Base-by-base conservation (phyloP, 1,140 invertebrate genomes). In the Platyura marginata region DNA sequence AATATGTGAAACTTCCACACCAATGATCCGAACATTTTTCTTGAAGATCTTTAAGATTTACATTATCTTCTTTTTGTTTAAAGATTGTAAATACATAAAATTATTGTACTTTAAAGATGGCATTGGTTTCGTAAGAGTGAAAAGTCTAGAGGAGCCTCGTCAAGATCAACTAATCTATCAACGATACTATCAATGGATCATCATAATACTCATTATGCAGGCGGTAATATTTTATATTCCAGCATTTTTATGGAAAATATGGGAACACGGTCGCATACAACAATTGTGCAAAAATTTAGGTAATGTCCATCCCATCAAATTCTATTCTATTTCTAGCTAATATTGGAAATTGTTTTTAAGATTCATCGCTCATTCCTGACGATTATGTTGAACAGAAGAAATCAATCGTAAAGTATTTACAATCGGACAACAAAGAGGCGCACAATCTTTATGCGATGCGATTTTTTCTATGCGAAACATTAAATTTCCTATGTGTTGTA, bases 121-220 rank as follows among this genome's bases (percentile, higher is more conserved):
- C n/a, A n/a, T n/a, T n/a, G n/a, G n/a, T n/a, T n/a, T n/a, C n/a
- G n/a, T n/a, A n/a, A n/a, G n/a, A n/a, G n/a, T n/a, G n/a, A 21
- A 44, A 48, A 22, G 39, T 49, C 40, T 21, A 45, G 39, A 34
- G 53, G 42, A 21, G 33, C 22, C 21, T 18, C 54, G 38, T 35
- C 45, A 32, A 43, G 47, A 16, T n/a, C n/a, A 21, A 32, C 18
- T 8, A 19, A 65, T 73, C 42, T 74, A 75, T 50, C 75, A 85
- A 46, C 77, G 77, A 35, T 91, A 91, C 61, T 92, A 91, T 59
- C 87, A 91, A 61, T 91, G 85, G 85, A 79, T 89, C 1, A 81
- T 81, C 34, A 74, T 90, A 49, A 70, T 87, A 3, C 65, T 90
- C 19, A 71, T 87, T 16, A 70, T 90, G 20, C 84, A 92, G 64